phyloP scores from a whole-genome alignment of 2,888 invertebrate species.

The Automeris io region DNA sequence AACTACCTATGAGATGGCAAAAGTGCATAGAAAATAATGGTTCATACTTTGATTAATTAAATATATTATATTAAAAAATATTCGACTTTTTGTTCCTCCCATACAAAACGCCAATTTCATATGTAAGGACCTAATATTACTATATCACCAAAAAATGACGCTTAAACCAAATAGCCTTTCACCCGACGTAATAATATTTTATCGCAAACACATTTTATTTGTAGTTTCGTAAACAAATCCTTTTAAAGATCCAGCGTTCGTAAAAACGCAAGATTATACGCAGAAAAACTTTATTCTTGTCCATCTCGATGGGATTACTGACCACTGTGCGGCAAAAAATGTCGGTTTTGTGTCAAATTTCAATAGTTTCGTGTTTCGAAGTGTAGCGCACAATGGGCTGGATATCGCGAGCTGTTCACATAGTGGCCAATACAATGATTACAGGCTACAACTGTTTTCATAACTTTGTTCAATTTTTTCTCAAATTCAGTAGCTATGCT shows the following conservation, averaged over 20 bases:
- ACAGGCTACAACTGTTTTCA: slow-evolving; percentile 8
- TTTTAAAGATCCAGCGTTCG: slow-evolving; percentile 12
- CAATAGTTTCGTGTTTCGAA: slow-evolving; percentile 19
- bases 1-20: too few species aligned
- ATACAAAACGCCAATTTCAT: too few species aligned
- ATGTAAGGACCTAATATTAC: too few species aligned
- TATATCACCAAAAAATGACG: too few species aligned
- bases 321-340: slow-evolving; percentile 15
- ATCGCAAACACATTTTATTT: background rate
- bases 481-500: background rate
- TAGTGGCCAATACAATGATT: slow-evolving; percentile 19
- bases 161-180: too few species aligned
- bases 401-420: slow-evolving; percentile 11
- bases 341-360: slow-evolving; percentile 14
- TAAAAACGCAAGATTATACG: slow-evolving; percentile 1
- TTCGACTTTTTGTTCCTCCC: too few species aligned
- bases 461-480: slow-evolving; percentile 6
- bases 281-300: slow-evolving; percentile 11
- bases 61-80: too few species aligned
- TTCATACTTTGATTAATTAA: too few species aligned
- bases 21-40: too few species aligned
- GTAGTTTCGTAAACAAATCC: background rate
- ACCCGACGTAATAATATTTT: too few species aligned
- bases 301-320: slow-evolving; percentile 11
- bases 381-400: slow-evolving; percentile 21